phyloP scores from a whole-genome alignment of 2,888 invertebrate species.

The Leucoptera coffeella region DNA sequence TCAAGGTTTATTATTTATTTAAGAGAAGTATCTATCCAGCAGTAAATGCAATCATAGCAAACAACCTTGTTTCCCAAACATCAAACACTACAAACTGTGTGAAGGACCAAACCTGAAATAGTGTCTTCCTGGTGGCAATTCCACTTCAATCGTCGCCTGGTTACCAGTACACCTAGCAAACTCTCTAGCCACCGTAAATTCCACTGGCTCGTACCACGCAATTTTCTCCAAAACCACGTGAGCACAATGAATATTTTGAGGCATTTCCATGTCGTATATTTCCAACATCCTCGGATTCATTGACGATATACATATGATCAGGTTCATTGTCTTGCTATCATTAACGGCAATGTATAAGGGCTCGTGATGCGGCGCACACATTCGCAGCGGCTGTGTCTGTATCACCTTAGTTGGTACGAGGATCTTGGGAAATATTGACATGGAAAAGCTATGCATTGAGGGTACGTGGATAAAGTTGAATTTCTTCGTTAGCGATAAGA shows the following conservation, averaged over 20 bases:
- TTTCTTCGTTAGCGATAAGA: slow-evolving; percentile 11
- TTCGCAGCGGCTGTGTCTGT: slow-evolving; percentile 14
- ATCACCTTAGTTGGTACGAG: slow-evolving; percentile 11
- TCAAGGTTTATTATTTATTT: no score
- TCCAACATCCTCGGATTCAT: slow-evolving; percentile 28
- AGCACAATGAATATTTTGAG: no score
- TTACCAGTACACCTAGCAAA: slow-evolving; percentile 8
- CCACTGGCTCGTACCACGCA: slow-evolving; percentile 28
- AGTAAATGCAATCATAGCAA: no score
- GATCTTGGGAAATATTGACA: slow-evolving; percentile 16
- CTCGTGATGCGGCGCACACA: slow-evolving; percentile 18
- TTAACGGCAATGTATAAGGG: slow-evolving; percentile 37
- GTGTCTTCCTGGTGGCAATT: slow-evolving; percentile 1
- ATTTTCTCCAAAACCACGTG: slow-evolving; percentile 27
- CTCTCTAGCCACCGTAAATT: slow-evolving; percentile 28
- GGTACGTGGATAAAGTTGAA: slow-evolving; percentile 18
- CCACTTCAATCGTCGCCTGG: neutral
- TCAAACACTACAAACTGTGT: neutral
- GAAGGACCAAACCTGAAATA: slow-evolving; percentile 18
- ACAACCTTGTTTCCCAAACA: no score
- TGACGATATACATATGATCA: slow-evolving; percentile 18
- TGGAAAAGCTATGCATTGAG: slow-evolving; percentile 22
- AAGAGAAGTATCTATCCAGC: no score
- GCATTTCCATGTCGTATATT: no score
- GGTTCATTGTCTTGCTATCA: slow-evolving; percentile 16